These are phyloP conservation scores for Synanthedon myopaeformis DNA, from an alignment of 2,888 invertebrate species.

Conservation along the genomic window DNA sequence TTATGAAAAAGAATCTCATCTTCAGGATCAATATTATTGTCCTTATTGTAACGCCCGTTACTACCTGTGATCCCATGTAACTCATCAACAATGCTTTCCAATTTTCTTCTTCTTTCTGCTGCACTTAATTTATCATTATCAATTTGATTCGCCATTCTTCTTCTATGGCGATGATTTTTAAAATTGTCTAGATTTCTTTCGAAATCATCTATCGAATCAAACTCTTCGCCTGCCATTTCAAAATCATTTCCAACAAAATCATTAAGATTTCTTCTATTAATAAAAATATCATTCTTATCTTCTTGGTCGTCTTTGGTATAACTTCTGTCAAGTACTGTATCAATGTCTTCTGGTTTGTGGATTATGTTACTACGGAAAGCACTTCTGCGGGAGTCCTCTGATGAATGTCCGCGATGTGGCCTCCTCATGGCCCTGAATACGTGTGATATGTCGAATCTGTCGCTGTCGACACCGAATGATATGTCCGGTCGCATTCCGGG, in stretches of 20 bases:
- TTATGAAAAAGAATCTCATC: not conserved
- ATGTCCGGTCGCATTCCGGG: slow-evolving; percentile 27
- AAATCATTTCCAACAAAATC: not conserved
- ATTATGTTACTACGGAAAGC: too few species aligned
- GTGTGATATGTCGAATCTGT: slow-evolving; percentile 33
- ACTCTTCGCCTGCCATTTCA: slow-evolving; percentile 8
- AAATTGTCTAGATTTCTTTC: slow-evolving; percentile 22
- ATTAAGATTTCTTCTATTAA: not conserved
- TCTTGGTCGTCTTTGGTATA: slow-evolving; percentile 1
- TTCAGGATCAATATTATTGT: not conserved
- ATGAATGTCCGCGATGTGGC: not conserved
- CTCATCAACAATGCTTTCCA: not conserved
- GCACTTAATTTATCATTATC: not conserved
- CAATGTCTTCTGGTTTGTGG: too few species aligned
- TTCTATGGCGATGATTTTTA: not conserved
- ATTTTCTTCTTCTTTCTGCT: not conserved
- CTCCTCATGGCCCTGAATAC: slow-evolving; percentile 14
- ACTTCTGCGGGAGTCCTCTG: not conserved
- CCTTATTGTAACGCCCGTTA: not conserved
- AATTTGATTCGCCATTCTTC: not conserved
- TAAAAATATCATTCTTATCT: not conserved
- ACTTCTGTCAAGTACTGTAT: slow-evolving; percentile 7
- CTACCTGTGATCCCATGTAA: not conserved
- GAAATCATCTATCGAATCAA: slow-evolving; percentile 13
- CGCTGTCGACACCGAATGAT: slow-evolving; percentile 31